A percentile compares a stretch with the other conserved stretches of the same genome.
Evolutionary conservation across 2,888 invertebrate genomes (phyloP).

Genomic region (Scelioninae gen. 1): DNA sequence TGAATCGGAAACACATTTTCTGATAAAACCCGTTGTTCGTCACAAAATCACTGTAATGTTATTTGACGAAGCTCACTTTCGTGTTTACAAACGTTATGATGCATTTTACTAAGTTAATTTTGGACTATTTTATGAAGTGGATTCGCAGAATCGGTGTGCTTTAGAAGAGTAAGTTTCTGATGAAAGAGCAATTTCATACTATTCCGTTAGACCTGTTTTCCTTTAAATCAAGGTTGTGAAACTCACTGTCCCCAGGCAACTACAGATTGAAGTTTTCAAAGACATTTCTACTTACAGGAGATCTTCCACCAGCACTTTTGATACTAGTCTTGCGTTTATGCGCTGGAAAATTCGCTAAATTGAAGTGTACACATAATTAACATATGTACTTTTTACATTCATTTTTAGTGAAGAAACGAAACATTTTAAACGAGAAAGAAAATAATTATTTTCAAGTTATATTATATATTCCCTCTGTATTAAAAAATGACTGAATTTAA

Average conservation of each 20-base stretch:
- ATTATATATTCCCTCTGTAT: too few species aligned
- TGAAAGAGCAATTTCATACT: constrained; percentile 70
- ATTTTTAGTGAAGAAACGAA: too few species aligned
- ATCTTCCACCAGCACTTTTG: constrained; percentile 56
- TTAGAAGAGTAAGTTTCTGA: constrained; percentile 63
- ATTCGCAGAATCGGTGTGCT: constrained; percentile 62
- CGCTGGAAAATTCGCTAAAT: constrained; percentile 57
- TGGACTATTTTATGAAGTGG: constrained; percentile 58
- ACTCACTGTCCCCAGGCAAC: constrained; percentile 68
- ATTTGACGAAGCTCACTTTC: constrained; percentile 33
- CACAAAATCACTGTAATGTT: constrained; percentile 4
- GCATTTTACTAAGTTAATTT: constrained; percentile 59
- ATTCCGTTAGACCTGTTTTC: constrained; percentile 68
- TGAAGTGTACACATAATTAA: constrained; percentile 57
- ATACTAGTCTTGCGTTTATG: constrained; percentile 61
- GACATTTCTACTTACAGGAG: constrained; percentile 62
- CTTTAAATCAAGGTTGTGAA: constrained; percentile 69
- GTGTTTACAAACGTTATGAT: constrained; percentile 48
- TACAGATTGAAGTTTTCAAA: constrained; percentile 66
- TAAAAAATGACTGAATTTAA: too few species aligned
- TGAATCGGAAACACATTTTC: background rate
- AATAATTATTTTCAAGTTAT: too few species aligned
- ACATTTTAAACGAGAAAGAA: too few species aligned
- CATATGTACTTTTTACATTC: constrained; percentile 6
- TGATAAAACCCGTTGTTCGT: constrained; percentile 14